Evolutionary conservation across 2,113 vertebrate species (phyloP).

Genomic region (Megaleporinus macrocephalus): DNA sequence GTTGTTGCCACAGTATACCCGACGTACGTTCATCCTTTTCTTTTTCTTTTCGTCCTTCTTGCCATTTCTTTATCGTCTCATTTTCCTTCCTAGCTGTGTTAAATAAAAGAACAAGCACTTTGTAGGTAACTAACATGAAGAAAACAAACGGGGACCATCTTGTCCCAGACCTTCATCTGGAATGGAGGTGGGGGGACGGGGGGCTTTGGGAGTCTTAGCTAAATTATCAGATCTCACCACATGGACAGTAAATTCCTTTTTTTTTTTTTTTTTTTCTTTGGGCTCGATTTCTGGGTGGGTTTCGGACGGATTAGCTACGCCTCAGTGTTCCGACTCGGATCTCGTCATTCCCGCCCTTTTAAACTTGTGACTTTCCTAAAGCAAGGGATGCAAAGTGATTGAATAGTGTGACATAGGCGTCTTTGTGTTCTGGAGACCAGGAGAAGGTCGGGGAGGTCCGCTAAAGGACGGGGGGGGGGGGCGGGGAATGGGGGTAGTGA

Average conservation of each 20-base stretch:
- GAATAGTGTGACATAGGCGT: neutral
- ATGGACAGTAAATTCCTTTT: neutral
- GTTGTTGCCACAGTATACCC: slow-evolving; percentile 40
- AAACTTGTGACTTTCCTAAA: slow-evolving; percentile 12
- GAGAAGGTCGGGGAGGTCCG: neutral
- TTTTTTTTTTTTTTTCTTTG: neutral
- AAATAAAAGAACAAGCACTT: slow-evolving; percentile 43
- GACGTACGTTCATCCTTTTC: slow-evolving; percentile 20
- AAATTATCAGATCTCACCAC: neutral
- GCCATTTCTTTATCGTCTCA: no score
- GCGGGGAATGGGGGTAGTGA: no score
- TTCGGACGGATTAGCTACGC: slow-evolving; percentile 10
- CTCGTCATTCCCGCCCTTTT: slow-evolving; percentile 22
- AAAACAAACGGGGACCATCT: slow-evolving; percentile 56
- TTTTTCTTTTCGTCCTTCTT: slow-evolving; percentile 7
- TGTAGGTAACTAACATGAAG: slow-evolving; percentile 25
- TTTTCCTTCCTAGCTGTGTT: slow-evolving; percentile 37
- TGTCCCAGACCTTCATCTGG: slow-evolving; percentile 13
- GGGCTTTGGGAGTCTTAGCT: neutral
- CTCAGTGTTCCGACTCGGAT: slow-evolving; percentile 37
- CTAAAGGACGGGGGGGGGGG: no score
- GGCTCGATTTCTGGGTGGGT: neutral
- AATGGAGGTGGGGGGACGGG: neutral
- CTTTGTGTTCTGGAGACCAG: neutral
- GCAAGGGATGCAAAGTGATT: slow-evolving; percentile 22